These are phyloP conservation scores for Martes martes DNA, from an alignment of 2,113 vertebrate species.

Conservation along the genomic window DNA sequence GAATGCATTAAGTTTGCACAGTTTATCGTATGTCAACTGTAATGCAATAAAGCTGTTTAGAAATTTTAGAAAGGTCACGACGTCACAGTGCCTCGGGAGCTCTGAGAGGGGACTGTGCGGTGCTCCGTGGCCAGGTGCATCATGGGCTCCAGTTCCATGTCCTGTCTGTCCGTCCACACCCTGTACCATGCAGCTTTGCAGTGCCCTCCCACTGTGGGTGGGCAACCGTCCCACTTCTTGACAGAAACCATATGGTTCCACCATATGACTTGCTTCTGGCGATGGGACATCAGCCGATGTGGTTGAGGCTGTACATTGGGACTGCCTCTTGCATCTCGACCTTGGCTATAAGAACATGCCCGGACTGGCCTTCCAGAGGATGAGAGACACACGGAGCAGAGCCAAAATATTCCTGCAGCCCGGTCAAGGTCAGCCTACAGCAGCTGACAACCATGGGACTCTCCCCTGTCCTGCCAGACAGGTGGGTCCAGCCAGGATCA, in stretches of 20 bases:
- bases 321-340: neutral
- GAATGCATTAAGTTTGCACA: neutral
- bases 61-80: neutral
- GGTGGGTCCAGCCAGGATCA: neutral
- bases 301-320: neutral
- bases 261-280: neutral
- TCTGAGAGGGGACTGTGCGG: neutral
- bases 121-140: accelerated
- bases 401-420: neutral
- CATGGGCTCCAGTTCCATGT: accelerated
- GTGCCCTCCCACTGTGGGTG: neutral
- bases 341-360: neutral
- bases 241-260: neutral
- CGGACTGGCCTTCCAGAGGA: neutral
- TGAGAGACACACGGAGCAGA: neutral
- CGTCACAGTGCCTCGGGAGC: neutral
- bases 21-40: neutral
- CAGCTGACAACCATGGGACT: neutral
- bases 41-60: neutral
- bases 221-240: neutral
- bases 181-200: neutral
- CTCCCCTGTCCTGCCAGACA: neutral
- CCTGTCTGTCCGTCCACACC: too few species aligned
- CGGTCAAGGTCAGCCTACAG: neutral
- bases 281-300: neutral